These are phyloP conservation scores for Argya squamiceps DNA, from an alignment of 2,797 vertebrate genomes.

Conservation along the genomic window DNA sequence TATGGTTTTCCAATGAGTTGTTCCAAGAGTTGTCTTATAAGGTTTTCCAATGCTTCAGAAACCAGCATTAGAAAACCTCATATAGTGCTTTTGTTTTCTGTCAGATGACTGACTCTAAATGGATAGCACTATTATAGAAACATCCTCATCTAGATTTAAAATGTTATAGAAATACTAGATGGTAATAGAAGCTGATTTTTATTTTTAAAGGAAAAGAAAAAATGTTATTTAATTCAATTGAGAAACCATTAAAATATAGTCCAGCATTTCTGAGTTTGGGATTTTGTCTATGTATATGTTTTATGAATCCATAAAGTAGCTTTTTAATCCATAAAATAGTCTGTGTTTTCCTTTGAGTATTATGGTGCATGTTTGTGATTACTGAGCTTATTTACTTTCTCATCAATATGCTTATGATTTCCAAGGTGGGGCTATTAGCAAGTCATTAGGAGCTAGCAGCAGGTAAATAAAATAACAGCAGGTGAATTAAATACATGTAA, in stretches of 20 bases:
- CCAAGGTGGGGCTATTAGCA: neutral
- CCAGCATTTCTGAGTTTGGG: neutral
- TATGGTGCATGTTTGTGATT: neutral
- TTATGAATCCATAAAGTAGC: neutral
- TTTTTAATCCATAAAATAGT: neutral
- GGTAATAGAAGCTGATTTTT: neutral
- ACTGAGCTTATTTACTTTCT: slow-evolving; percentile 3
- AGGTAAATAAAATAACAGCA: neutral
- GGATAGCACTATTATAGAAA: neutral
- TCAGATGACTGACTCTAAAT: neutral
- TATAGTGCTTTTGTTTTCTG: neutral
- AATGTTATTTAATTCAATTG: neutral
- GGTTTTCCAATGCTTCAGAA: too few species aligned
- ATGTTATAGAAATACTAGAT: neutral
- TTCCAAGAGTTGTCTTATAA: too few species aligned
- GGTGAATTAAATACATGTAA: neutral
- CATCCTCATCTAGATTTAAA: neutral
- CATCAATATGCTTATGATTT: slow-evolving; percentile 5
- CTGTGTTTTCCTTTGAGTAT: neutral
- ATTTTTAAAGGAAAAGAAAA: neutral
- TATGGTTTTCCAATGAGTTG: too few species aligned
- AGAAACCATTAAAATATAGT: neutral
- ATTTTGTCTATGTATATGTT: neutral
- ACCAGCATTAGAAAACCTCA: neutral
- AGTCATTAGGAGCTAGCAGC: neutral